These are phyloP conservation scores for Neocrepidodera transversa DNA, from an alignment of 2,888 invertebrate genomes.

Conservation along the genomic window DNA sequence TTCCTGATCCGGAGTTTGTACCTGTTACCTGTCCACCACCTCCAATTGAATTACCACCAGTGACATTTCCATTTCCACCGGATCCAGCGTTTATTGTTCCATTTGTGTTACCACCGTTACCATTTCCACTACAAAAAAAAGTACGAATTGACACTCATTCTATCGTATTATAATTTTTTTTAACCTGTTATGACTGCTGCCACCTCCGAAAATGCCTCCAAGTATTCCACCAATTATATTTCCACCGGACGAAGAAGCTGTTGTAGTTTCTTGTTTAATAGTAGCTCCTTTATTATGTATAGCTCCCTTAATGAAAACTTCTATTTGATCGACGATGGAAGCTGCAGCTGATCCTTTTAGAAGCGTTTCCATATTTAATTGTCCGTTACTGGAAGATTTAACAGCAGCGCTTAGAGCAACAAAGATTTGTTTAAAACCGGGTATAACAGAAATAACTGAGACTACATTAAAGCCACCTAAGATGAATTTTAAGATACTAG, in stretches of 20 bases:
- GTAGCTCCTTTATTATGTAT: conserved; percentile 13
- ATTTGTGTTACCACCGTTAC: neutral
- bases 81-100: neutral
- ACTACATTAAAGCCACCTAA: conserved; percentile 16
- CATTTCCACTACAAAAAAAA: neutral
- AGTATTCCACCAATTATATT: neutral
- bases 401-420: conserved; percentile 22
- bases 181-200: too few species aligned
- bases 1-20: too few species aligned
- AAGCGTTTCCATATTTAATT: conserved; percentile 12
- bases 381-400: conserved; percentile 10
- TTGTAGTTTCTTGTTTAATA: conserved; percentile 3
- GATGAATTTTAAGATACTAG: conserved; percentile 15
- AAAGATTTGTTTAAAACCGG: conserved; percentile 30
- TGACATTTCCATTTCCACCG: neutral
- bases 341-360: conserved; percentile 10
- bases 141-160: too few species aligned
- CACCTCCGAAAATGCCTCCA: conserved; percentile 9
- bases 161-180: too few species aligned
- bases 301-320: conserved; percentile 16
- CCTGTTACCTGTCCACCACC: neutral
- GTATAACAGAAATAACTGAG: conserved; percentile 24
- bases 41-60: neutral
- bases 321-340: conserved; percentile 1
- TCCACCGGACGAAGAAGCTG: conserved; percentile 1